A percentile compares a stretch with the other conserved stretches of the same genome.
These are phyloP conservation scores for Dusona sp. DNA, from an alignment of 2,888 invertebrate species.

Conservation along the genomic window DNA sequence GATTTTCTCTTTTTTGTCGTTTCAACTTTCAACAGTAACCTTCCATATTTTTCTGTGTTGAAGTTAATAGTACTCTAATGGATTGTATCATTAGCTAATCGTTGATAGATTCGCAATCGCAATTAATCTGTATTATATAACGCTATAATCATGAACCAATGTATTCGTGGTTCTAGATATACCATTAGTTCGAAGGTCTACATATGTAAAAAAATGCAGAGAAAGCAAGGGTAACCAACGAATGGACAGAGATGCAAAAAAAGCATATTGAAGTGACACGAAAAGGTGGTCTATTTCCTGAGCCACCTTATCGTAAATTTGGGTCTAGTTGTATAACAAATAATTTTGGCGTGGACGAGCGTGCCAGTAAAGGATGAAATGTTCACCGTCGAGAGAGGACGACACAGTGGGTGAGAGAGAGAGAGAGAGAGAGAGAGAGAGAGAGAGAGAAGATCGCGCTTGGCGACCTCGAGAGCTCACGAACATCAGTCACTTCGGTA, in stretches of 20 bases:
- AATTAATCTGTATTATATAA: neutral
- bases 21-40: neutral
- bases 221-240: neutral
- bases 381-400: neutral
- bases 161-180: neutral
- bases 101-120: neutral
- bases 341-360: conserved; percentile 64
- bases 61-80: neutral
- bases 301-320: conserved; percentile 45
- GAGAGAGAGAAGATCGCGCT: conserved; percentile 28
- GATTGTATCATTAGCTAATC: neutral
- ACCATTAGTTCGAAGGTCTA: neutral
- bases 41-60: neutral
- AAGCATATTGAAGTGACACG: neutral
- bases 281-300: neutral
- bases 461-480: conserved; percentile 57
- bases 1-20: neutral
- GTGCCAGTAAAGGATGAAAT: conserved; percentile 30
- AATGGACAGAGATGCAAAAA: neutral
- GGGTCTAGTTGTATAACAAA: conserved; percentile 54
- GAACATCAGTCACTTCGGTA: conserved; percentile 54
- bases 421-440: neutral
- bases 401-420: neutral
- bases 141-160: neutral
- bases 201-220: neutral